phyloP scores from a whole-genome alignment of 2,888 invertebrate species.

The Lordiphosa fenestrarum region DNA sequence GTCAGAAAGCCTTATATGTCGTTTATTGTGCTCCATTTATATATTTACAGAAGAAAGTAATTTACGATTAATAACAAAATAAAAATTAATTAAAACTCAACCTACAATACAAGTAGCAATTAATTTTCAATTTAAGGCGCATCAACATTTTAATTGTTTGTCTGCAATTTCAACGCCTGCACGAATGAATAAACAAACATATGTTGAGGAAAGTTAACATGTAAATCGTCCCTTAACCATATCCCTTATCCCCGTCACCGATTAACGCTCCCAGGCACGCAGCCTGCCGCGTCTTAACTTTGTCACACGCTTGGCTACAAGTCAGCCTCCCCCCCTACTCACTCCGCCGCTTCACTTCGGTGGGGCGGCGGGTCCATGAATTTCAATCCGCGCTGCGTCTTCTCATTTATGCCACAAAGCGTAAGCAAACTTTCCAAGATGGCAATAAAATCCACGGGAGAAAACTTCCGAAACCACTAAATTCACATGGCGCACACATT shows the following conservation, averaged over 20 bases:
- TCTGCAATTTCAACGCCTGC: constrained; percentile 45
- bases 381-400: constrained; percentile 61
- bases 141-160: constrained; percentile 76
- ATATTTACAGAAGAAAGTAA: background rate
- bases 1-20: too few relatives aligned
- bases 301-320: constrained; percentile 43
- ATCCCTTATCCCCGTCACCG: constrained; percentile 40
- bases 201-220: constrained; percentile 35
- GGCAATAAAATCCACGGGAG: constrained; percentile 64
- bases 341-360: background rate
- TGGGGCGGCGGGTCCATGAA: constrained; percentile 44
- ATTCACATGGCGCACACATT: constrained; percentile 55
- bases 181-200: constrained; percentile 64
- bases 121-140: constrained; percentile 75
- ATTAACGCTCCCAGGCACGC: constrained; percentile 53
- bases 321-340: constrained; percentile 3
- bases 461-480: constrained; percentile 67
- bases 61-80: constrained; percentile 14
- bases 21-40: too few relatives aligned
- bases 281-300: constrained; percentile 21
- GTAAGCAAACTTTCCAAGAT: constrained; percentile 69
- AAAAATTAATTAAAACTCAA: constrained; percentile 36
- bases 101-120: constrained; percentile 51
- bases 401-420: constrained; percentile 70
- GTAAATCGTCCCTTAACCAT: constrained; percentile 4